Percentiles rank a stretch among this genome's conserved stretches.
phyloP scores from a whole-genome alignment of 2,113 vertebrate genomes.

The Cranoglanis bouderius region DNA sequence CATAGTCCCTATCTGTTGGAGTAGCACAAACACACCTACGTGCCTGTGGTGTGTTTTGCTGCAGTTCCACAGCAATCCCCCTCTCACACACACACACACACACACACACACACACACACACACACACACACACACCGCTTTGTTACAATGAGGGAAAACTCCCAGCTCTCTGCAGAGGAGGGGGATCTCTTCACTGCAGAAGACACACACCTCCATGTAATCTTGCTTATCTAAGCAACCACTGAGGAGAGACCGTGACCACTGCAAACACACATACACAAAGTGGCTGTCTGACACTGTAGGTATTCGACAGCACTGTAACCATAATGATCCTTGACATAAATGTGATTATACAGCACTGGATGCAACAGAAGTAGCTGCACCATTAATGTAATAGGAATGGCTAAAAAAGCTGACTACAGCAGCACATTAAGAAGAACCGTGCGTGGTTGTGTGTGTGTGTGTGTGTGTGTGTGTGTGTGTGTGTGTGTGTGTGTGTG shows the following conservation, averaged over 20 bases:
- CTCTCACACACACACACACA: slow-evolving; percentile 9
- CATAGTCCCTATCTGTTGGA: not conserved
- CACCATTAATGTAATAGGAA: slow-evolving; percentile 2
- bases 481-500: not conserved
- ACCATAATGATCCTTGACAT: slow-evolving; percentile 2
- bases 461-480: not conserved
- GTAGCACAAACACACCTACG: not conserved
- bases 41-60: not conserved
- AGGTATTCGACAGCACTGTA: not conserved
- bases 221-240: slow-evolving; percentile 41
- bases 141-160: slow-evolving; percentile 29
- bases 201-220: slow-evolving; percentile 8
- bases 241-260: slow-evolving; percentile 12
- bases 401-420: not conserved
- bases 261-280: slow-evolving; percentile 8
- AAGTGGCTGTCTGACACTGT: not conserved
- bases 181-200: slow-evolving; percentile 46
- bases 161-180: slow-evolving; percentile 41
- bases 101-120: slow-evolving; percentile 16
- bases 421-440: slow-evolving; percentile 22
- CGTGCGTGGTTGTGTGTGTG: not conserved
- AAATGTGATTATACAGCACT: slow-evolving; percentile 26
- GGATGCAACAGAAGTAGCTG: not conserved
- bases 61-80: not conserved
- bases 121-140: slow-evolving; percentile 1